phyloP scores from a whole-genome alignment of 2,888 invertebrate genomes.

The Smittia aterrima region DNA sequence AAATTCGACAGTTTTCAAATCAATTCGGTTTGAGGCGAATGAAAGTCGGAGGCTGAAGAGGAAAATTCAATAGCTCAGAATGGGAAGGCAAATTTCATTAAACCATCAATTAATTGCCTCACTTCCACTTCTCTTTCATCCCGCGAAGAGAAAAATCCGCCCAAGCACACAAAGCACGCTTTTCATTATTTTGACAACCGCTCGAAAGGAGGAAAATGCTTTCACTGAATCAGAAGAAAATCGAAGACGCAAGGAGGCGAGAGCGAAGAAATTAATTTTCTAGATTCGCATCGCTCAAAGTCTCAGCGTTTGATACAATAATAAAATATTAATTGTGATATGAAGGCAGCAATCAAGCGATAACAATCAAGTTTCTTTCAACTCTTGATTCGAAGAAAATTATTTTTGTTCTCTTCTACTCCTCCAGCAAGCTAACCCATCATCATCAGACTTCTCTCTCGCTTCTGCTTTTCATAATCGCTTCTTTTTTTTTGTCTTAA shows the following conservation, averaged over 20 bases:
- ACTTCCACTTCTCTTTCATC: not conserved
- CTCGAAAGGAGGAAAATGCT: not conserved
- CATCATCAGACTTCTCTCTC: conserved; percentile 11
- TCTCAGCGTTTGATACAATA: conserved; percentile 2
- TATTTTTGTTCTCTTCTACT: conserved; percentile 2
- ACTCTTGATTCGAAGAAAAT: not conserved
- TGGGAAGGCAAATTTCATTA: not conserved
- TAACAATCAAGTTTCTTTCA: conserved; percentile 8
- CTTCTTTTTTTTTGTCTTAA: conserved; percentile 34
- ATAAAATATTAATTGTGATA: conserved; percentile 6
- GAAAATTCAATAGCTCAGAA: not conserved
- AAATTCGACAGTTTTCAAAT: conserved; percentile 7
- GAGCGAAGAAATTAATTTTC: not conserved
- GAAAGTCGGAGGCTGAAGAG: not conserved
- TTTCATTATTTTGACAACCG: too few species aligned
- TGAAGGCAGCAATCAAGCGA: conserved; percentile 19
- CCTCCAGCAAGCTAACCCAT: conserved; percentile 4
- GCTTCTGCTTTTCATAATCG: conserved; percentile 17
- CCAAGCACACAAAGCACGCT: too few species aligned
- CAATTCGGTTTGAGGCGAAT: not conserved
- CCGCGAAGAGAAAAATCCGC: too few species aligned
- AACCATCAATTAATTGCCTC: conserved; percentile 13
- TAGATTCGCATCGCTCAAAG: not conserved
- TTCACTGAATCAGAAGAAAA: not conserved
- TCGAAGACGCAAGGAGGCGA: not conserved